Base-by-base conservation (phyloP, 2,113 vertebrate species). In the Leptosomus discolor region DNA sequence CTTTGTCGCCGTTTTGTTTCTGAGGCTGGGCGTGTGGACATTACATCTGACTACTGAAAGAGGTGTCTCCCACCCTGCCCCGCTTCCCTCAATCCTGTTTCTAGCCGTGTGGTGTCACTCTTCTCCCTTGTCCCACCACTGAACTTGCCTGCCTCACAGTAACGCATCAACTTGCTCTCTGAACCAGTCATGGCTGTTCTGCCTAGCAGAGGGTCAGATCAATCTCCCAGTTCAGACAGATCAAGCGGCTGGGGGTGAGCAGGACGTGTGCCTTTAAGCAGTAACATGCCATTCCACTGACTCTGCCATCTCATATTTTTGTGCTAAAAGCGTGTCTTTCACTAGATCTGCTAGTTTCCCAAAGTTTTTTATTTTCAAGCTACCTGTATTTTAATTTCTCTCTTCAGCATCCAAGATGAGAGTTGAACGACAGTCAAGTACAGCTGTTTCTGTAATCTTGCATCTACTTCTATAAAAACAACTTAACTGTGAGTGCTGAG, bases 41-140 rank as follows among this genome's bases (percentile, higher is more conserved):
- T 8, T 30, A 3, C 36, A 15, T 9, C 15, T n/a, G 27, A 14
- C 26, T 3, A 0, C 2, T 3, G 34, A 3, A 27, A 29, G 48
- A 58, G 37, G 11, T 39, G 22, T 51, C 61, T 30, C 51, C 45
- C 5, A 12, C 29, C 27, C 63, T 6, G 2, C n/a, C 41, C 27
- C 0, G 2, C 19, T 39, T 17, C 51, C 75, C 57, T 53, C n/a
- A 8, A 1, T 54, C n/a, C 51, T 4, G 20, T n/a, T 46, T 46
- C 26, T 3, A 48, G 68, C 85, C 11, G 1, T 12, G 58, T 5
- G 39, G 58, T 43, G 64, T 80, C 90, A 56, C 50, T 63, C 58
- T 76, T 45, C 10, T 41, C 37, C 39, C 34, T 73, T 5, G 43
- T 41, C 53, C 57, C 37, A 8, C 50, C 75, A 36, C 41, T 3